Conservation (phyloP, 2,888 invertebrate genomes). For the Thera obeliscata region DNA sequence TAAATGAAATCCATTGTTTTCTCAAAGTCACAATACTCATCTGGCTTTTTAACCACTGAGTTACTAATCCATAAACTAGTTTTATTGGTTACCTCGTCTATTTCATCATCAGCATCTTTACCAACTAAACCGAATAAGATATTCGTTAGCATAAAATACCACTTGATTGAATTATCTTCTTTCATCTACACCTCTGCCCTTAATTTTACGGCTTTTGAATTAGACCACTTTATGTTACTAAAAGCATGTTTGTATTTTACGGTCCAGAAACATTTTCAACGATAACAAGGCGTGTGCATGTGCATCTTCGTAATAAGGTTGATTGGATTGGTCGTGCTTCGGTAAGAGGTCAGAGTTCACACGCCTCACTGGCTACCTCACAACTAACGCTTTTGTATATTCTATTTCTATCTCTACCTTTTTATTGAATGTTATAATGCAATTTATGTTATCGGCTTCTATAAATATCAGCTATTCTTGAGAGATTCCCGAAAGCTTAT, state of each 20-base stretch:
- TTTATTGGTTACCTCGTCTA: not conserved
- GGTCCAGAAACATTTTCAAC: constrained; percentile 31
- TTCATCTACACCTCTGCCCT: constrained; percentile 29
- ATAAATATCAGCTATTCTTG: not conserved
- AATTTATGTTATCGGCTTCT: not conserved
- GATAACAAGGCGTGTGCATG: constrained; percentile 32
- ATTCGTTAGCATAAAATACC: constrained; percentile 7
- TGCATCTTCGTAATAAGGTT: constrained; percentile 50
- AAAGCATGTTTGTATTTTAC: constrained; percentile 30
- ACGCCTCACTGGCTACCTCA: constrained; percentile 48
- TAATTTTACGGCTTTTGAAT: constrained; percentile 22
- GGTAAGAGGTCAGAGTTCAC: constrained; percentile 57
- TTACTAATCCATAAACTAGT: not conserved
- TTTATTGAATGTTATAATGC: constrained; percentile 13
- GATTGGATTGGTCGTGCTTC: constrained; percentile 59
- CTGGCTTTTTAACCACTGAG: not conserved
- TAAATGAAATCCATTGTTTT: constrained; percentile 13
- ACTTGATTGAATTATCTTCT: constrained; percentile 25
- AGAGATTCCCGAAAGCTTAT: not conserved
- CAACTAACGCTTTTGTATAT: constrained; percentile 35
- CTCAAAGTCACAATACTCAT: not conserved
- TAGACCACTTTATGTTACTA: constrained; percentile 27
- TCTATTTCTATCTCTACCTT: constrained; percentile 21
- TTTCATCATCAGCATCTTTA: constrained; percentile 5
- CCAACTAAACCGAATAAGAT: not conserved